phyloP scores from a whole-genome alignment of 2,113 vertebrate genomes.

The Antechinus stuartii region DNA sequence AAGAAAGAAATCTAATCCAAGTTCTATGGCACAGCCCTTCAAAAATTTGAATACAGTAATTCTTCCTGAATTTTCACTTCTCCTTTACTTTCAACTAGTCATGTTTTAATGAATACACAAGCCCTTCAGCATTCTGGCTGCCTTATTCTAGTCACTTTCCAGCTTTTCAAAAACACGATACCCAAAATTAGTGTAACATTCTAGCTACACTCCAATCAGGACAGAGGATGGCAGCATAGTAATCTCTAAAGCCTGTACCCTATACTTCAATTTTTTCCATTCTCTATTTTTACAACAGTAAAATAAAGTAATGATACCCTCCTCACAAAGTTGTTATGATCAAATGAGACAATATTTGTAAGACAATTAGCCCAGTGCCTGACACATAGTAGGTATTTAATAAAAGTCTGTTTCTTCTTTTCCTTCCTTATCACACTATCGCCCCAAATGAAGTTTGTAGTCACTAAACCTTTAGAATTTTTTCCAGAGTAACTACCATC shows the following conservation, averaged over 20 bases:
- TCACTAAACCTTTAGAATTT: not conserved
- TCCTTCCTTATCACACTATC: not conserved
- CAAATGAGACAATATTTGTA: not conserved
- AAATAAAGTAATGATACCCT: not conserved
- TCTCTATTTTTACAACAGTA: not conserved
- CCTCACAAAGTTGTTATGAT: not conserved
- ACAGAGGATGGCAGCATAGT: not conserved
- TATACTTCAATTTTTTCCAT: not conserved
- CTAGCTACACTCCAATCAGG: not conserved
- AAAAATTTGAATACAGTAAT: not conserved
- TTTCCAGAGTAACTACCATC: not conserved
- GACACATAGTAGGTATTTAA: not conserved
- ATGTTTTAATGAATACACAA: not conserved
- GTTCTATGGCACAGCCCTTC: not conserved
- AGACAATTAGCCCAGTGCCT: not conserved
- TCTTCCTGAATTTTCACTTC: not conserved
- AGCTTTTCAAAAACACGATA: not conserved
- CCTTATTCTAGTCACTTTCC: not conserved
- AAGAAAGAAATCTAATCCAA: not conserved
- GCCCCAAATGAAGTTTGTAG: not conserved
- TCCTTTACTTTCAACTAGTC: not conserved
- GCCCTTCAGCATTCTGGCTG: not conserved
- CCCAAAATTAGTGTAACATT: not conserved
- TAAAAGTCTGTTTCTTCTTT: not conserved
- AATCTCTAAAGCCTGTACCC: not conserved